Evolutionary conservation across 2,888 invertebrate species (phyloP).

Genomic region (Asteroscopus sphinx): DNA sequence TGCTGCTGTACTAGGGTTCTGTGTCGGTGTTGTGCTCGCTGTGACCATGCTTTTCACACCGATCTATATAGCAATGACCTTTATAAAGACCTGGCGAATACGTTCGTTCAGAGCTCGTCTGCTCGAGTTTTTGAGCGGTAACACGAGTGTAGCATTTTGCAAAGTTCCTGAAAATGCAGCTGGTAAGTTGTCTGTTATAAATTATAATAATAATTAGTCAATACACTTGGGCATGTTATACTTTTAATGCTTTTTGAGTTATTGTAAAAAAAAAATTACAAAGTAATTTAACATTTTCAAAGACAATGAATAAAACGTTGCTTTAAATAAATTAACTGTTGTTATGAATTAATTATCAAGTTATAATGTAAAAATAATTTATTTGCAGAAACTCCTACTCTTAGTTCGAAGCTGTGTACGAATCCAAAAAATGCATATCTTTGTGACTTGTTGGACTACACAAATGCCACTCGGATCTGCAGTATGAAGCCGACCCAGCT

Average conservation of each 20-base stretch:
- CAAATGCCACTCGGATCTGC: constrained; percentile 84
- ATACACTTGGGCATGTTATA: constrained; percentile 22
- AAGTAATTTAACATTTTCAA: neutral
- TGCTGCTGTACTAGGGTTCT: constrained; percentile 44
- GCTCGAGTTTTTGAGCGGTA: constrained; percentile 89
- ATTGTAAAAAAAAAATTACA: neutral
- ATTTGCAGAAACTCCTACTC: constrained; percentile 84
- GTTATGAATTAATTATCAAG: too few relatives aligned
- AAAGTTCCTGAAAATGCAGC: constrained; percentile 89
- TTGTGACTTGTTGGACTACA: constrained; percentile 90
- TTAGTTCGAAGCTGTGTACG: constrained; percentile 88
- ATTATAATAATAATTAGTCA: constrained; percentile 2
- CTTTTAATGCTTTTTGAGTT: neutral
- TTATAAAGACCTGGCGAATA: constrained; percentile 94
- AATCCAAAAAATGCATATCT: constrained; percentile 90
- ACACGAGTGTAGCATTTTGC: constrained; percentile 91
- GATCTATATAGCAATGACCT: constrained; percentile 95
- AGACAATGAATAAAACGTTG: neutral
- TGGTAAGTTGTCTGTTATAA: constrained; percentile 74
- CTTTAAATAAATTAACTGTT: too few relatives aligned
- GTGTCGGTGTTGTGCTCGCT: constrained; percentile 39
- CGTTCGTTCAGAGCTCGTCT: constrained; percentile 92
- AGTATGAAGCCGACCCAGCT: constrained; percentile 86
- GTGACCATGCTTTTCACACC: constrained; percentile 93
- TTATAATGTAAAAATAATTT: neutral